Percentiles rank a stretch among this genome's conserved stretches.
phyloP scores from a whole-genome alignment of 92 coral and sea anemone genomes.

The Umimayanthus chanpuru region DNA sequence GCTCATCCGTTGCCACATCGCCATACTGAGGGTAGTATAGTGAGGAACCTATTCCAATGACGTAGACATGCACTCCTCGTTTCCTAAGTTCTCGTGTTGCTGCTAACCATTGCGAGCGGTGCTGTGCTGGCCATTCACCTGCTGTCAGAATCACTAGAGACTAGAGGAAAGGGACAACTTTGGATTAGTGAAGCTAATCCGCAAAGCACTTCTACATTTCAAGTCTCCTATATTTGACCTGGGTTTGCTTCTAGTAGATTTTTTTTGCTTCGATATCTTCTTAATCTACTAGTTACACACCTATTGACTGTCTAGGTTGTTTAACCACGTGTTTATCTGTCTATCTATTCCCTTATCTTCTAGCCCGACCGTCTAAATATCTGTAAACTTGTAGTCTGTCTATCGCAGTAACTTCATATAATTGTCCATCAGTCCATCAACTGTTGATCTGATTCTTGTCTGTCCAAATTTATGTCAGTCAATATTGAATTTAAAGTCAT shows the following conservation, averaged over 20 bases:
- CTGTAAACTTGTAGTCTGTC: neutral
- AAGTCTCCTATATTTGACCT: too few species aligned
- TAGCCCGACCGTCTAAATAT: neutral
- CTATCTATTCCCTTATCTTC: neutral
- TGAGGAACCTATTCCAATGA: constrained; percentile 65
- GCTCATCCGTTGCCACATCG: constrained; percentile 56
- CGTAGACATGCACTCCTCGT: constrained; percentile 58
- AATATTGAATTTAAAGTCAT: neutral
- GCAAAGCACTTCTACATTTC: neutral
- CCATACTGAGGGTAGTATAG: constrained; percentile 49
- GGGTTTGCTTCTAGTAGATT: too few species aligned
- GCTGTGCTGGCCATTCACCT: constrained; percentile 70
- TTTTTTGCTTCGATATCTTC: too few species aligned
- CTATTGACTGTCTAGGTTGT: too few species aligned
- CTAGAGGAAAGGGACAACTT: constrained; percentile 35
- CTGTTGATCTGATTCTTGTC: too few species aligned
- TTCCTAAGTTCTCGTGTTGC: constrained; percentile 49
- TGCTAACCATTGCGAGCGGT: constrained; percentile 49
- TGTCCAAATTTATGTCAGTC: neutral
- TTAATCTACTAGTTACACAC: too few species aligned
- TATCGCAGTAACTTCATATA: too few species aligned
- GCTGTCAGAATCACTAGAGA: constrained; percentile 65
- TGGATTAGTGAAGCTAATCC: too few species aligned
- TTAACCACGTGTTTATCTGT: too few species aligned
- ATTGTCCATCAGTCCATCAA: too few species aligned